Evolutionary conservation across 2,797 vertebrate genomes (phyloP), one percentile per base, ranked within the genome.

Genomic region (Acanthurus leucopareius): DNA sequence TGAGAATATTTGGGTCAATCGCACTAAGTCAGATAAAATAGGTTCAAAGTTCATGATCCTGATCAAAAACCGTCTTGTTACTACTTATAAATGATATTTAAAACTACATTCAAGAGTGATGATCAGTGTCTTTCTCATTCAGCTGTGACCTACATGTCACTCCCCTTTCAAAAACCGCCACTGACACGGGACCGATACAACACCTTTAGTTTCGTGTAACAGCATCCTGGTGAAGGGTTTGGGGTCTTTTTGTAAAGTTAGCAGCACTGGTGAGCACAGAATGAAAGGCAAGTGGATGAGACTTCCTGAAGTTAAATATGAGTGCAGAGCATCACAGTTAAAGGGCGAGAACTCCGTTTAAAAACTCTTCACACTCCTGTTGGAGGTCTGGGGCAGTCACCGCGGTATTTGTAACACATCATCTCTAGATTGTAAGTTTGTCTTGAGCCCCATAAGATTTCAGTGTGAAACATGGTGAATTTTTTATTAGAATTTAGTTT

Each of bases 231-330:
- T 76, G 35, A 44, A 62, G 54, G 63, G 47, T 25, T 25, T 25
- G 25, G 25, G 25, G 25, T 25, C 3, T 68, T 70, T 74, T 40
- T 10, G 51, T 61, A 22, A 51, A 57, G 40, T 80, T 71, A 75
- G 78, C 66, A 86, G 68, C 84, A 66, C 69, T 0, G 35, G 35
- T 75, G 77, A 77, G 40, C 6, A 73, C 32, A 69, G 51, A 63
- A 38, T 69, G 67, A 83, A 85, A 90, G 86, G 84, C 83, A 79
- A 20, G 56, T 58, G 62, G 45, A 59, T 20, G 25, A 6, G 42
- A 67, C 16, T 7, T 78, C 17, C 45, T 75, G 44, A 44, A 72
- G 48, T 58, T 52, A 17, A n/a, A 58, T 45, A 20, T 54, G 35
- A 74, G 28, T 56, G 65, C 25, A 25, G 25, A 25, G 32, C 58